Conservation (phyloP, 2,113 vertebrate species). For the Takifugu bimaculatus region DNA sequence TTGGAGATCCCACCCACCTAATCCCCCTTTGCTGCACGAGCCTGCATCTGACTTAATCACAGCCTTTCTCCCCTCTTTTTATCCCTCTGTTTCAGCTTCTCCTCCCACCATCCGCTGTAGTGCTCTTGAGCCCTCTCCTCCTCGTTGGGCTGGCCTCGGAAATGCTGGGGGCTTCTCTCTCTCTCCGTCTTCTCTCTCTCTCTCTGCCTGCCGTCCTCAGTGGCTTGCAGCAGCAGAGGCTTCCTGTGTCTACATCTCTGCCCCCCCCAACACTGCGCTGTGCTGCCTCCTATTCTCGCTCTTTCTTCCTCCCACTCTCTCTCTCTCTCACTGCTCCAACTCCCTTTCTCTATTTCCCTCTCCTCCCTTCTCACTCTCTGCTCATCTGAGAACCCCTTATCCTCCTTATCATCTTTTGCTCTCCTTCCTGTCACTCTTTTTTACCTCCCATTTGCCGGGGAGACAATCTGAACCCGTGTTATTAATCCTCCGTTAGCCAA, state of each 20-base stretch:
- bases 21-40: conserved; percentile 28
- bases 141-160: conserved; percentile 34
- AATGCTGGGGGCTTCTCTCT: conserved; percentile 46
- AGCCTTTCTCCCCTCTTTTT: conserved; percentile 15
- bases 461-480: conserved; percentile 63
- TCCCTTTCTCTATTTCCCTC: conserved; percentile 57
- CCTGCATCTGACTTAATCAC: conserved; percentile 42
- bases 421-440: conserved; percentile 4
- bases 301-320: conserved; percentile 69
- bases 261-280: conserved; percentile 55
- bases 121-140: conserved; percentile 51
- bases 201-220: conserved; percentile 3
- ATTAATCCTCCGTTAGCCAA: conserved; percentile 66
- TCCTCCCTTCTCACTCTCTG: conserved; percentile 39
- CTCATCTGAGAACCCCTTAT: conserved; percentile 57
- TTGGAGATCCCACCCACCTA: conserved; percentile 34
- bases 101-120: conserved; percentile 39
- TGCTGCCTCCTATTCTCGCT: conserved; percentile 64
- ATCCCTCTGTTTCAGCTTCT: conserved; percentile 30
- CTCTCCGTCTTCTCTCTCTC: conserved; percentile 24
- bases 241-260: conserved; percentile 61
- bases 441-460: conserved; percentile 48
- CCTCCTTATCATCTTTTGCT: conserved; percentile 21
- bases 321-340: conserved; percentile 62
- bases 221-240: conserved; percentile 41